A percentile compares a stretch with the other conserved stretches of the same genome.
phyloP scores from a whole-genome alignment of 2,113 vertebrate genomes.

The Psephotus haematonotus region DNA sequence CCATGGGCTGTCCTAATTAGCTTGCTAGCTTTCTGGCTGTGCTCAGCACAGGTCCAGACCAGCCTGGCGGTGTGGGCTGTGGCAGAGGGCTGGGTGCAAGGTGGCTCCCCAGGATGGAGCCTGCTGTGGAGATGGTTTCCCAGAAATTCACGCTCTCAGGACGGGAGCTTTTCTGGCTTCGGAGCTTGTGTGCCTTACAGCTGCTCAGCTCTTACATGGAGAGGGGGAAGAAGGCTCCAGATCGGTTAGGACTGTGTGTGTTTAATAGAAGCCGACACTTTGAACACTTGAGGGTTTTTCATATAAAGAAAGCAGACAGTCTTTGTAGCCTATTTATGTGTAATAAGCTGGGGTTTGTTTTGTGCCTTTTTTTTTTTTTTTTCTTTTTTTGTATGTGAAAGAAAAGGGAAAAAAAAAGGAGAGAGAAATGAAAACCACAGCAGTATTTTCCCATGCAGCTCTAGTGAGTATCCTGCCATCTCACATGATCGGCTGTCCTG shows the following conservation, averaged over 20 bases:
- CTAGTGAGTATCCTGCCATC: background rate
- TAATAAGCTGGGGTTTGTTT: constrained; percentile 45
- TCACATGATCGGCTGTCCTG: constrained; percentile 43
- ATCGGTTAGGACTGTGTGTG: background rate
- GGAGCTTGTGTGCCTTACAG: background rate
- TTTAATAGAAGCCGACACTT: constrained; percentile 16
- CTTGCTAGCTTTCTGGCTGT: background rate
- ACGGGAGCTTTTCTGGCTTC: background rate
- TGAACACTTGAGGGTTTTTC: constrained; percentile 34
- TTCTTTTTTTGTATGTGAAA: background rate
- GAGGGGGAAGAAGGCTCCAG: background rate
- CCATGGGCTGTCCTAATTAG: background rate
- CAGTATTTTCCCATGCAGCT: constrained; percentile 51
- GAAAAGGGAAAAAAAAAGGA: background rate
- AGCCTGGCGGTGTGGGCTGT: background rate
- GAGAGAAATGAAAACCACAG: constrained; percentile 56
- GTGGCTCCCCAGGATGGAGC: background rate
- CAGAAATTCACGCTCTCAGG: background rate
- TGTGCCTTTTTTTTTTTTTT: background rate
- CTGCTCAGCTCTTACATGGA: background rate
- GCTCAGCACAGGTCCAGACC: background rate
- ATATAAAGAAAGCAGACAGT: constrained; percentile 42
- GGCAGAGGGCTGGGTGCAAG: background rate
- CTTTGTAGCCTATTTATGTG: constrained; percentile 55
- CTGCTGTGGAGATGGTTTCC: fast-evolving